Percentiles rank a stretch among this genome's conserved stretches.
These are phyloP conservation scores for Boloria selene DNA, from an alignment of 2,888 invertebrate genomes.

Conservation along the genomic window DNA sequence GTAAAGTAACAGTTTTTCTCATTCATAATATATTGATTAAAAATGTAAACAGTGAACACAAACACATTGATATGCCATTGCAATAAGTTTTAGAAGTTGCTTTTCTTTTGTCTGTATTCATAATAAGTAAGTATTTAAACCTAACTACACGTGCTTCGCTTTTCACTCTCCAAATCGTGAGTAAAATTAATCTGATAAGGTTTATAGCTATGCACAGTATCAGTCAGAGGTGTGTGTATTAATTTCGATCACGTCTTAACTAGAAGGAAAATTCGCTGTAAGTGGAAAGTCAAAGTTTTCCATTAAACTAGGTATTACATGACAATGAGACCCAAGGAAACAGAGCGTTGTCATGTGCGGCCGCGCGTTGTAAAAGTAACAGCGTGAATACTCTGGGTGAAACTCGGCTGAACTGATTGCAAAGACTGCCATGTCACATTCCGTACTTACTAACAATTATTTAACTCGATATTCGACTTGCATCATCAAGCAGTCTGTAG, in stretches of 20 bases:
- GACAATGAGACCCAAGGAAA: constrained; percentile 78
- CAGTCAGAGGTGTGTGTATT: background rate
- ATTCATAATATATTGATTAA: too few relatives aligned
- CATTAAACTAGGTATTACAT: constrained; percentile 56
- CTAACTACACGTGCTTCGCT: too few relatives aligned
- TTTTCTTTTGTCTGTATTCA: too few relatives aligned
- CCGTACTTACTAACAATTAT: constrained; percentile 45
- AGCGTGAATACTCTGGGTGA: constrained; percentile 80
- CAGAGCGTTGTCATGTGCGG: constrained; percentile 80
- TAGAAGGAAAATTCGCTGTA: constrained; percentile 32
- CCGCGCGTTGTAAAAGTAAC: constrained; percentile 81
- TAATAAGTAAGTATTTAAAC: too few relatives aligned
- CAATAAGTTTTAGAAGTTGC: too few relatives aligned
- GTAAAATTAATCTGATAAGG: too few relatives aligned
- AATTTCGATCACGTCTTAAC: background rate
- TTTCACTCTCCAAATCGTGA: too few relatives aligned
- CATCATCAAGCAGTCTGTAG: constrained; percentile 18
- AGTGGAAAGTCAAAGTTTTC: constrained; percentile 76
- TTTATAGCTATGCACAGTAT: too few relatives aligned
- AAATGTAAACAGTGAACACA: too few relatives aligned
- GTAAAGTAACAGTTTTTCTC: too few relatives aligned
- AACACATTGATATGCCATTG: too few relatives aligned
- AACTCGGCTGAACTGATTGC: constrained; percentile 79
- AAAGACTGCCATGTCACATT: constrained; percentile 66
- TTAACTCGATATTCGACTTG: constrained; percentile 32